A percentile compares a stretch with the other conserved stretches of the same genome.
Evolutionary conservation across 2,797 vertebrate genomes (phyloP).

Genomic region (Rhodeus uyekii): DNA sequence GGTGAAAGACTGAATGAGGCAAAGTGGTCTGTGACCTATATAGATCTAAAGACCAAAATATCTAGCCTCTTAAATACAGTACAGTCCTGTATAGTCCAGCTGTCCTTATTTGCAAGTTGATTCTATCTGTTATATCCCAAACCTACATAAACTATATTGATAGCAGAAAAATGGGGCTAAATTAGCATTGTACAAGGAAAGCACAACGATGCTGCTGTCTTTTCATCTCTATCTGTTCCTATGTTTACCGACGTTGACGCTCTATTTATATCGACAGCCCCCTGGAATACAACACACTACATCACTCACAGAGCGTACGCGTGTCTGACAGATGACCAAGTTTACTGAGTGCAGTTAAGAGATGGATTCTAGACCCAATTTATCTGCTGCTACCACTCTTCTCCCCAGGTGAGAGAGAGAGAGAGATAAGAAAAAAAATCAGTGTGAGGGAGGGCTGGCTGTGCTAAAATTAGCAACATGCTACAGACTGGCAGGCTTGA

Average conservation of each 20-base stretch:
- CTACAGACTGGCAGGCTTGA: conserved; percentile 60
- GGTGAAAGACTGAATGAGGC: conserved; percentile 65
- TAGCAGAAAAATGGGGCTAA: neutral
- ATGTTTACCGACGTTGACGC: conserved; percentile 17
- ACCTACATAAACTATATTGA: conserved; percentile 3
- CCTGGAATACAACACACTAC: conserved; percentile 52
- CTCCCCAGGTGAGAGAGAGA: conserved; percentile 41
- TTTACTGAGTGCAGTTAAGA: conserved; percentile 71
- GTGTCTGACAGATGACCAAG: conserved; percentile 64
- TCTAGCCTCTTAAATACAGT: conserved; percentile 61
- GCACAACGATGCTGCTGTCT: neutral
- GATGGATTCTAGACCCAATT: conserved; percentile 72
- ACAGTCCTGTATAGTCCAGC: conserved; percentile 54
- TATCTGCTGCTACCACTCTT: conserved; percentile 69
- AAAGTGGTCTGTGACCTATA: conserved; percentile 70
- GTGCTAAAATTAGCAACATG: conserved; percentile 74
- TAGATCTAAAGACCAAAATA: conserved; percentile 57
- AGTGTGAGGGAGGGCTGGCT: conserved; percentile 37
- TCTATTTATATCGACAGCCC: conserved; percentile 46
- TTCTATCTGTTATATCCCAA: conserved; percentile 11
- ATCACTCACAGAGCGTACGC: conserved; percentile 60
- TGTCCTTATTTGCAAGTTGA: conserved; percentile 23
- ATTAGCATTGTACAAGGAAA: neutral
- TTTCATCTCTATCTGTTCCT: neutral
- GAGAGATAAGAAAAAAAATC: neutral